Evolutionary conservation across 1,140 invertebrate genomes (phyloP).

Genomic region (Megathymus violae): DNA sequence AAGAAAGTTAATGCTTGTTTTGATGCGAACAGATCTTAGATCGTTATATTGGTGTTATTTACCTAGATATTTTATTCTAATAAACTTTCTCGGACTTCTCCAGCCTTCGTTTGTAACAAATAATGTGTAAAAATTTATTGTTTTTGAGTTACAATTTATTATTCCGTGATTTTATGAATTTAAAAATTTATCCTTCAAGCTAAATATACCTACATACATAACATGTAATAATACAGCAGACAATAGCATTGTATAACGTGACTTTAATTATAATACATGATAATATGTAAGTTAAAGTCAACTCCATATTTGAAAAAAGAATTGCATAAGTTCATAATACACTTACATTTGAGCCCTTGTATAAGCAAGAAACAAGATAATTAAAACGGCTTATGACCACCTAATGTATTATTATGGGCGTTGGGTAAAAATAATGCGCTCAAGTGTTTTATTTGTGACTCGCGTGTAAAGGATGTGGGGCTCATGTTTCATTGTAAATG

Average conservation of each 20-base stretch:
- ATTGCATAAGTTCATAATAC: neutral
- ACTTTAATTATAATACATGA: too few relatives aligned
- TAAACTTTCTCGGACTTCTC: neutral
- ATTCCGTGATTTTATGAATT: too few relatives aligned
- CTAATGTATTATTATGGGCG: neutral
- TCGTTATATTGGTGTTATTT: neutral
- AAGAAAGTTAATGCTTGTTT: neutral
- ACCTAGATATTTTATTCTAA: neutral
- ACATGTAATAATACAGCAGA: too few relatives aligned
- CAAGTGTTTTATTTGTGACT: constrained; percentile 8
- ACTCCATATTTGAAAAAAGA: too few relatives aligned
- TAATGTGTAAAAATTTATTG: too few relatives aligned
- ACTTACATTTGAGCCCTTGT: neutral
- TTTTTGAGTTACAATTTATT: too few relatives aligned
- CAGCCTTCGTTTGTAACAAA: neutral
- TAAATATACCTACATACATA: too few relatives aligned
- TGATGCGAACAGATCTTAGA: neutral
- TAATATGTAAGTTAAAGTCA: too few relatives aligned
- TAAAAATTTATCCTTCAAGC: too few relatives aligned
- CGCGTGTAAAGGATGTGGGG: constrained; percentile 36
- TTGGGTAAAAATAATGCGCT: neutral
- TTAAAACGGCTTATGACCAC: too few relatives aligned
- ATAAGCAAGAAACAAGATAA: too few relatives aligned
- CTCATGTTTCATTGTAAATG: constrained; percentile 39
- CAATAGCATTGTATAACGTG: too few relatives aligned